Percentiles rank a stretch among this genome's conserved stretches.
These are phyloP conservation scores for Cochlearius cochlearius DNA, from an alignment of 2,113 vertebrate species.

Conservation along the genomic window DNA sequence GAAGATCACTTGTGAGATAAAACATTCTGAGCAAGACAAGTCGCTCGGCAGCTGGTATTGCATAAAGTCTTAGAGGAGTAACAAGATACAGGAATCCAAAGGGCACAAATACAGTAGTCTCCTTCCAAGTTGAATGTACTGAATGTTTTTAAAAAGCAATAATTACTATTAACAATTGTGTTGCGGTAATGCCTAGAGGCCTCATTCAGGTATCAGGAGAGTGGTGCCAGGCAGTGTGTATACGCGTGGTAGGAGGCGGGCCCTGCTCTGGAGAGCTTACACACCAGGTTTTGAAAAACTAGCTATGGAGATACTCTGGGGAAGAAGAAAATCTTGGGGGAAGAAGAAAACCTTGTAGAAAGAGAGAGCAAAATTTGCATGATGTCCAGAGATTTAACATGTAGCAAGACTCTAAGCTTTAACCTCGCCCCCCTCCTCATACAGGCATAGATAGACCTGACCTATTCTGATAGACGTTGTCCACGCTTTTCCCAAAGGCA, in stretches of 20 bases:
- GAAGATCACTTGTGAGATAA: background rate
- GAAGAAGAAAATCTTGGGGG: background rate
- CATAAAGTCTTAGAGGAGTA: background rate
- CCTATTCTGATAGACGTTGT: accelerated
- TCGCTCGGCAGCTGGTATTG: background rate
- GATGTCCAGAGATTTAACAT: background rate
- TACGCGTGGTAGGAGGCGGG: background rate
- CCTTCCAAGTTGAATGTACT: background rate
- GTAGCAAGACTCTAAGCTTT: background rate
- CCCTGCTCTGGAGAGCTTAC: background rate
- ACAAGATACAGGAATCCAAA: background rate
- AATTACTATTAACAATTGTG: background rate
- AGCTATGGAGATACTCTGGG: accelerated
- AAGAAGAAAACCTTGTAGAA: background rate
- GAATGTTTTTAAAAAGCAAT: background rate
- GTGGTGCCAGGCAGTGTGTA: background rate
- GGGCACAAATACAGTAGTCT: background rate
- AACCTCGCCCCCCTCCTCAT: background rate
- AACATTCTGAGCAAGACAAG: background rate
- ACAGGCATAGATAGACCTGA: background rate
- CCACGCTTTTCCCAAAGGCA: background rate
- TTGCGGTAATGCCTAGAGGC: slow-evolving; percentile 23
- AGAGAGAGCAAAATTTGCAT: accelerated
- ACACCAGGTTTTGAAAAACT: background rate
- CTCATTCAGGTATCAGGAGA: background rate